A percentile compares a stretch with the other conserved stretches of the same genome.
Evolutionary conservation across 2,797 vertebrate genomes (phyloP).

Genomic region (Danionella dracula): DNA sequence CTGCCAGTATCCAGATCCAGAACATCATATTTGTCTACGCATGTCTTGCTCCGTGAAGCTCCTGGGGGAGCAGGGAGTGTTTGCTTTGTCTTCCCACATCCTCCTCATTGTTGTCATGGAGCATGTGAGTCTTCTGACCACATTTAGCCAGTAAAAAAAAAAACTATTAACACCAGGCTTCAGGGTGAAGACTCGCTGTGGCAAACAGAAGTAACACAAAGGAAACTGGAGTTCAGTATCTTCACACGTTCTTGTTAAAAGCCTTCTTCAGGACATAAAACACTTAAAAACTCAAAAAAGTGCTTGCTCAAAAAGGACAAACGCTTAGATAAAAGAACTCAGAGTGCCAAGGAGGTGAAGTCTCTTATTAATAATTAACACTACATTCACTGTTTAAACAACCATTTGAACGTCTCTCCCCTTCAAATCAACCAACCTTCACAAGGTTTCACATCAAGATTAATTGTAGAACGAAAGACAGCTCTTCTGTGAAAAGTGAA

Average conservation of each 20-base stretch:
- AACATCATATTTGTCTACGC: not conserved
- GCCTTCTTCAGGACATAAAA: not conserved
- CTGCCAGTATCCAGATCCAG: not conserved
- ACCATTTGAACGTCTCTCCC: not conserved
- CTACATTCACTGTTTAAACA: not conserved
- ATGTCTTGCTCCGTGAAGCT: not conserved
- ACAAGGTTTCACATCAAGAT: not conserved
- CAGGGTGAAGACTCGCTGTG: not conserved
- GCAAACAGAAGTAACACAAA: not conserved
- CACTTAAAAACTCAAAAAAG: not conserved
- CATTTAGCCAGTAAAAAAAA: not conserved
- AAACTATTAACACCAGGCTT: not conserved
- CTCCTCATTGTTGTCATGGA: slow-evolving; percentile 1
- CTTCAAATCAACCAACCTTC: not conserved
- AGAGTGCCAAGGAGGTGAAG: not conserved
- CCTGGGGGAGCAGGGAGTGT: not conserved
- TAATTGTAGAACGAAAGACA: not conserved
- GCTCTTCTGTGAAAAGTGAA: not conserved
- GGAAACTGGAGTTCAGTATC: not conserved
- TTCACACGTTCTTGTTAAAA: not conserved
- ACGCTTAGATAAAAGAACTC: not conserved
- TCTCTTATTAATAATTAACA: slow-evolving; percentile 30
- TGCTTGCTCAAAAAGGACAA: not conserved
- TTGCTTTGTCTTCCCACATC: too few species aligned
- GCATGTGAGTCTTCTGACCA: not conserved